Base-by-base conservation (phyloP, 1,140 invertebrate genomes). In the Drosophila erecta region DNA sequence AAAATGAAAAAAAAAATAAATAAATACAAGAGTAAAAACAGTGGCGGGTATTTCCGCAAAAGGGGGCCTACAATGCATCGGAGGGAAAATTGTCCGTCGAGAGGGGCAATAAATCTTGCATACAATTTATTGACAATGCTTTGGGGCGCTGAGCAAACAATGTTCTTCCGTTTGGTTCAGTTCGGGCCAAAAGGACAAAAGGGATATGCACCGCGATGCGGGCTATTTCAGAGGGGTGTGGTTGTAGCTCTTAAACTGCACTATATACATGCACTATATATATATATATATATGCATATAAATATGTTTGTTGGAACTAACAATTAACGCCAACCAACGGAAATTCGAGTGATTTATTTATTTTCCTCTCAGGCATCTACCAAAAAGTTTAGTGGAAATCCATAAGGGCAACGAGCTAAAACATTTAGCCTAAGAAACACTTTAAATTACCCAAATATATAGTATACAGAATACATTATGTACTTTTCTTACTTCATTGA, bases 51-150 rank as follows among this genome's bases (percentile, higher is more conserved):
- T 49, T 47, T 61, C 14, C 56, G 46, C 20, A n/a, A 7, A 43
- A 12, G 33, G 11, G 46, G 6, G 55, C 17, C 22, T n/a, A 15
- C 15, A 4, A 14, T 33, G 55, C 41, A 58, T 58, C 30, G 11
- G 4, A 10, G 17, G 30, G 58, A 46, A 58, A 81, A 62, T 81
- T 79, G 71, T 81, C 71, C 64, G 62, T 65, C 65, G 76, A 43
- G 76, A 75, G 57, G 51, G 61, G 79, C 75, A 72, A 86, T 86
- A 86, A 86, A 86, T 86, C 83, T 87, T 81, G 80, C 84, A 83
- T 87, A 86, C 83, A 86, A 86, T 86, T 86, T 86, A 86, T 86
- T 86, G 84, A 87, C 83, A 86, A 86, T 86, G 83, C 84, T 76
- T 76, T 81, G 57, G 83, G 64, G 83, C 70, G 79, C 59, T 47